Conservation (phyloP, 2,888 invertebrate genomes). For the Platerodrilus igneus region DNA sequence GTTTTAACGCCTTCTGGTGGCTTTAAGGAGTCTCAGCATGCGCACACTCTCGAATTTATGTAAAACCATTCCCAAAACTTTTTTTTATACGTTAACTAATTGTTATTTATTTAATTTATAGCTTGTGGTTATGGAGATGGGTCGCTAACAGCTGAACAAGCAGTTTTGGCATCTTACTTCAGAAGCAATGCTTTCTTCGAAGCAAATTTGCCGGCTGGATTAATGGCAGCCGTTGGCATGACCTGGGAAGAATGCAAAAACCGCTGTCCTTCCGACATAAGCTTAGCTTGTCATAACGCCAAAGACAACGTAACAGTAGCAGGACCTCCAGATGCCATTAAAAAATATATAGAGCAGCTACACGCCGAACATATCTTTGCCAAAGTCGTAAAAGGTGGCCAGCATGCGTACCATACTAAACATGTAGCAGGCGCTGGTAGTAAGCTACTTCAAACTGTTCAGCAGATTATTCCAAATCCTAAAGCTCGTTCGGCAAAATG, state of each 20-base stretch:
- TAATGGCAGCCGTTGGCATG: conserved; percentile 91
- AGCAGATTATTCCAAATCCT: conserved; percentile 75
- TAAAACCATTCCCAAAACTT: background rate
- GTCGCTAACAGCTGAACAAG: conserved; percentile 89
- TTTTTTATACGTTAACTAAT: too few species aligned
- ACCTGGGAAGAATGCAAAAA: conserved; percentile 77
- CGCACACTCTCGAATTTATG: too few species aligned
- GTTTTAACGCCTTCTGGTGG: too few species aligned
- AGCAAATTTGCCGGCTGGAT: conserved; percentile 66
- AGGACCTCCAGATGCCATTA: conserved; percentile 70
- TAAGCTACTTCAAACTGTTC: conserved; percentile 69
- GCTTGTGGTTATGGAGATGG: conserved; percentile 96
- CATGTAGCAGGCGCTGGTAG: conserved; percentile 85
- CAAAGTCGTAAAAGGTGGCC: conserved; percentile 79
- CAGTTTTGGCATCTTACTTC: too few species aligned
- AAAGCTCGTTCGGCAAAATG: conserved; percentile 77
- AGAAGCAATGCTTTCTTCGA: conserved; percentile 79
- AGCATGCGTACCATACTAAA: conserved; percentile 91
- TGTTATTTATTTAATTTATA: too few species aligned
- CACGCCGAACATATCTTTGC: conserved; percentile 76
- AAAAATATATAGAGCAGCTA: conserved; percentile 65
- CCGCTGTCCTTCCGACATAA: conserved; percentile 72
- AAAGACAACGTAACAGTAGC: conserved; percentile 91
- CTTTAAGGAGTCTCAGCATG: too few species aligned
- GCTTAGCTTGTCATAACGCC: conserved; percentile 93